Evolutionary conservation across 2,797 vertebrate genomes (phyloP).

Genomic region (Borostomias antarcticus): DNA sequence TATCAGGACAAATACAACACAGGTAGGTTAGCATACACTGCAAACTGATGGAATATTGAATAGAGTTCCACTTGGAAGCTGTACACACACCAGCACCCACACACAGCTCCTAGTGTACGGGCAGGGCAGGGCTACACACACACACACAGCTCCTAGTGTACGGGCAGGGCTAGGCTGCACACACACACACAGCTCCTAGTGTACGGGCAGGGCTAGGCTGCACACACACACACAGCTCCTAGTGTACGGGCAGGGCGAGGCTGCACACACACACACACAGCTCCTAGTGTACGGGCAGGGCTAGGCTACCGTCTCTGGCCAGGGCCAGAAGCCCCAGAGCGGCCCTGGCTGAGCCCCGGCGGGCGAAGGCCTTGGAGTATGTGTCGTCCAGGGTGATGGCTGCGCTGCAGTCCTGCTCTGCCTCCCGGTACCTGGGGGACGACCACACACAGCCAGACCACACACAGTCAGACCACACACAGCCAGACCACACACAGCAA

Average conservation of each 20-base stretch:
- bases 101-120: no score
- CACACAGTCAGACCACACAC: neutral
- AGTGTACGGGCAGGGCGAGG: no score
- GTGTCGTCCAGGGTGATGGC: slow-evolving; percentile 86
- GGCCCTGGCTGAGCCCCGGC: slow-evolving; percentile 88
- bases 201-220: no score
- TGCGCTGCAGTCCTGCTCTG: slow-evolving; percentile 89
- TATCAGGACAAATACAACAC: slow-evolving; percentile 49
- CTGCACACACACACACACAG: no score
- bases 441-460: neutral
- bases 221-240: no score
- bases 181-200: no score
- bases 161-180: no score
- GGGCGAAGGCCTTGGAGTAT: slow-evolving; percentile 93
- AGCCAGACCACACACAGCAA: neutral
- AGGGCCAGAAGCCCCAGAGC: slow-evolving; percentile 83
- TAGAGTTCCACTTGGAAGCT: neutral
- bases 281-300: no score
- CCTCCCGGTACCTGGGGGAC: slow-evolving; percentile 85
- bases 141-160: neutral
- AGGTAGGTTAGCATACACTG: neutral
- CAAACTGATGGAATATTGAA: neutral
- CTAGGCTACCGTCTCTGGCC: slow-evolving; percentile 86
- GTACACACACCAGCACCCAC: no score
- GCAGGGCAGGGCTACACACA: no score